Percentiles rank a stretch among this genome's conserved stretches.
phyloP scores from a whole-genome alignment of 2,888 invertebrate genomes.

The Oscheius sp. region DNA sequence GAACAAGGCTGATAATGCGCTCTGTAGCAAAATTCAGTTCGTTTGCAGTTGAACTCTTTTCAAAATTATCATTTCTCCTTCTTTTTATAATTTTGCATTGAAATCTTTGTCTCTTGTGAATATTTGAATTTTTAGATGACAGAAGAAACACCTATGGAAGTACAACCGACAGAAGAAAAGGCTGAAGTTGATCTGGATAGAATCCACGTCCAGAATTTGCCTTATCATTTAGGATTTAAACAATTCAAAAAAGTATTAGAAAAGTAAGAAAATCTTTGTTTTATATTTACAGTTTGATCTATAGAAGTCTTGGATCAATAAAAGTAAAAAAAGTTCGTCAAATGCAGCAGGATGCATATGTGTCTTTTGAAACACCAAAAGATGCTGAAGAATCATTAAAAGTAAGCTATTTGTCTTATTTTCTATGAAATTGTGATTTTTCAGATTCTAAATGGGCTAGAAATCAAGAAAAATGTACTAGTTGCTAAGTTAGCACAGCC shows the following conservation, averaged over 20 bases:
- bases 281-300: slow-evolving; percentile 7
- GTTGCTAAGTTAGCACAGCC: slow-evolving; percentile 43
- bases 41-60: no score
- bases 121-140: neutral
- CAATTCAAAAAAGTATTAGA: slow-evolving; percentile 61
- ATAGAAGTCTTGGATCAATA: slow-evolving; percentile 51
- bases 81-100: no score
- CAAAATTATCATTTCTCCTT: no score
- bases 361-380: slow-evolving; percentile 53
- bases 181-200: slow-evolving; percentile 42
- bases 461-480: slow-evolving; percentile 45
- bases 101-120: no score
- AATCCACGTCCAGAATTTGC: slow-evolving; percentile 63
- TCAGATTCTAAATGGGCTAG: slow-evolving; percentile 37
- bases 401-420: slow-evolving; percentile 17
- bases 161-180: neutral
- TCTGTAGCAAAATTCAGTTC: no score
- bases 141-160: neutral
- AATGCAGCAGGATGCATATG: slow-evolving; percentile 58
- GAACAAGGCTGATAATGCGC: no score
- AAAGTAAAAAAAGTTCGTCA: slow-evolving; percentile 52
- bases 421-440: neutral
- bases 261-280: slow-evolving; percentile 59
- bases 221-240: slow-evolving; percentile 56
- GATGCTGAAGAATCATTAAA: slow-evolving; percentile 53